Base-by-base conservation (phyloP, 2,113 vertebrate genomes). In the Zapornia atra region DNA sequence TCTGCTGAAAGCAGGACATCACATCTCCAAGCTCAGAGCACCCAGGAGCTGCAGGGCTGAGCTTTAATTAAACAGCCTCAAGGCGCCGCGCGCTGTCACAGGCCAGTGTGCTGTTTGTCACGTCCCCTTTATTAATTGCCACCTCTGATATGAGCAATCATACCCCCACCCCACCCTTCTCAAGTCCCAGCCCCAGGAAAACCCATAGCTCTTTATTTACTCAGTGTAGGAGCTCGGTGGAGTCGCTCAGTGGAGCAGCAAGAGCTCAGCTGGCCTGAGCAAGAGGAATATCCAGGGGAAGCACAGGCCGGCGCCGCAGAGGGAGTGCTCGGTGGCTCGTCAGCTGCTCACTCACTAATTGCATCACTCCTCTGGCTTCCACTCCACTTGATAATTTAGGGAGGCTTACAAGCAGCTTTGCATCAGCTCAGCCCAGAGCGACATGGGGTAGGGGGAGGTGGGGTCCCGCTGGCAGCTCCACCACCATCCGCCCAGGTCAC, bases 401-500 rank as follows among this genome's bases (percentile, higher is more conserved):
- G 82, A 71, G 51, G 61, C 71, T 38, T 38, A 33, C 61, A 3
- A 31, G 70, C 56, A 71, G 60, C 36, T 57, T n/a, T 3, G 1
- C 29, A 48, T 44, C 82, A 84, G n/a, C 89, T 66, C 33, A 38
- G 54, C 59, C 65, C 13, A 0, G 1, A 34, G 76, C 7, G 1
- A 44, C 3, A 2, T 1, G 4, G 40, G 50, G 40, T 8, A 16
- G 68, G 4, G 1, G 60, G 44, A 66, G 63, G n/a, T 59, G 2
- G 0, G 66, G 7, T 75, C 10, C 8, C 29, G 5, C 40, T 38
- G 0, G 0, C 3, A 7, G 40, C 82, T 36, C 46, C 54, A 2
- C 3, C 1, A 1, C n/a, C 38, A 0, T 6, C 68, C 60, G 20
- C 10, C 3, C 42, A 4, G 4, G 38, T 68, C 25, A 1, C n/a